These are phyloP conservation scores for Chamaedrilus cognettii DNA, from an alignment of 2,888 invertebrate genomes.

Conservation along the genomic window DNA sequence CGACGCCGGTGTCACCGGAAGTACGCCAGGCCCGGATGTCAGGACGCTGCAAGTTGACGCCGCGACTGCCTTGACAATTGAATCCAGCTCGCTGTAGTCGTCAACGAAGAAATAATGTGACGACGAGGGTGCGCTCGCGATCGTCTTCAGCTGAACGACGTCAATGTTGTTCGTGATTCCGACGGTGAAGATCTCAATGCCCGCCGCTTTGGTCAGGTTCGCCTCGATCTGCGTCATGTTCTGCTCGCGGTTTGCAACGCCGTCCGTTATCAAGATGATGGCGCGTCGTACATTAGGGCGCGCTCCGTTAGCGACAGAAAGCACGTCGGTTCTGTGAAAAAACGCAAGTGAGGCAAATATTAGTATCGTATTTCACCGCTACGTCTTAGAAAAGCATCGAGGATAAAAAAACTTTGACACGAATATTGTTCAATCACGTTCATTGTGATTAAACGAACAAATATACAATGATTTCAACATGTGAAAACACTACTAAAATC, in stretches of 20 bases:
- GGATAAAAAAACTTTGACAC: too few species aligned
- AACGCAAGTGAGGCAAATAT: too few species aligned
- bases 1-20: too few species aligned
- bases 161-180: slow-evolving; percentile 24
- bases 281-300: slow-evolving; percentile 23
- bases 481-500: too few species aligned
- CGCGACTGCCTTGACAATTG: slow-evolving; percentile 7
- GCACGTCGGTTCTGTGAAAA: too few species aligned
- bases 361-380: too few species aligned
- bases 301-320: slow-evolving; percentile 19
- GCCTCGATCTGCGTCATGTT: slow-evolving; percentile 27
- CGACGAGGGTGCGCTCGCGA: slow-evolving; percentile 2
- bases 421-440: too few species aligned
- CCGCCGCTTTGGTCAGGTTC: slow-evolving; percentile 8
- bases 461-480: too few species aligned
- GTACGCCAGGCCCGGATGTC: too few species aligned
- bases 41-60: too few species aligned
- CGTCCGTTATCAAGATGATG: slow-evolving; percentile 29
- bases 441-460: too few species aligned
- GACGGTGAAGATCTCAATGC: slow-evolving; percentile 24
- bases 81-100: slow-evolving; percentile 11
- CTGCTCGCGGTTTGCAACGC: slow-evolving; percentile 21
- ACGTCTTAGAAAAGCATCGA: too few species aligned
- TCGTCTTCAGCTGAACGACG: slow-evolving; percentile 14
- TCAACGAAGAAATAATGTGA: slow-evolving; percentile 15